Evolutionary conservation across 2,113 vertebrate genomes (phyloP).

Genomic region (Tonatia bakeri): DNA sequence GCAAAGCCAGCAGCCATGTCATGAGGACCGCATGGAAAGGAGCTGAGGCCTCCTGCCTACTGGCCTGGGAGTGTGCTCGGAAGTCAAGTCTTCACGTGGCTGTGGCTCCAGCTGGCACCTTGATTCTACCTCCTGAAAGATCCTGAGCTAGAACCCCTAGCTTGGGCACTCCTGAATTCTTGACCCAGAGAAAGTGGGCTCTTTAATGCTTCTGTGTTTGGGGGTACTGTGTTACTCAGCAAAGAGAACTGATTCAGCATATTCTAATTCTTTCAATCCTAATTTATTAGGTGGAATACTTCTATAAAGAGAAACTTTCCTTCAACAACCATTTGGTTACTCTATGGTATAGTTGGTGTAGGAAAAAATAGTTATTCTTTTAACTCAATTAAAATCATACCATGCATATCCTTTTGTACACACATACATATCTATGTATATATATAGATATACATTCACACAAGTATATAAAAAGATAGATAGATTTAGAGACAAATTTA

Average conservation of each 20-base stretch:
- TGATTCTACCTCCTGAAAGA: neutral
- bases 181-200: neutral
- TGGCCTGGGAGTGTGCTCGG: neutral
- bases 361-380: neutral
- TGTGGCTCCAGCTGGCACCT: neutral
- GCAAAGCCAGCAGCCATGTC: neutral
- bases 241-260: neutral
- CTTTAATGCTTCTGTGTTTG: neutral
- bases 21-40: neutral
- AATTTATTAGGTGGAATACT: neutral
- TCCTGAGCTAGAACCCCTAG: neutral
- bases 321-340: neutral
- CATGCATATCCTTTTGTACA: neutral
- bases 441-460: neutral
- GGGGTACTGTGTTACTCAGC: neutral
- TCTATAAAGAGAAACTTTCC: constrained; percentile 5
- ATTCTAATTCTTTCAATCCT: neutral
- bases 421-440: neutral
- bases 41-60: neutral
- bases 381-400: neutral
- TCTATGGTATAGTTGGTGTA: neutral
- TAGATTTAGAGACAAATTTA: neutral
- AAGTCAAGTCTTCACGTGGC: neutral
- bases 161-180: neutral
- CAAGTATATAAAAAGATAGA: neutral